Evolutionary conservation across 2,113 vertebrate genomes (phyloP).

Genomic region (Nycticryphes semicollaris): DNA sequence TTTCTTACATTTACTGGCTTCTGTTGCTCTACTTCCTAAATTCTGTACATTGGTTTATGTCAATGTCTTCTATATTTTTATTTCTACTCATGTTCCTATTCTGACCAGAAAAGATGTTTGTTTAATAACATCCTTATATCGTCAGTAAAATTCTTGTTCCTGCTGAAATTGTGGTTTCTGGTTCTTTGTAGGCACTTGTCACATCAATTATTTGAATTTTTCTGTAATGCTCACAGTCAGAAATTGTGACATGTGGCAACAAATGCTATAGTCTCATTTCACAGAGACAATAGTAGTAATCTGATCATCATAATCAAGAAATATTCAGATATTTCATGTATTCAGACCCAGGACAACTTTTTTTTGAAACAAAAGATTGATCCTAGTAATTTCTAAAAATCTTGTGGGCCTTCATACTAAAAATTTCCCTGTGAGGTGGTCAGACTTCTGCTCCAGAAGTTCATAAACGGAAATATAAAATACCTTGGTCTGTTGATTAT

Average conservation of each 20-base stretch:
- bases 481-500: not conserved
- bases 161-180: not conserved
- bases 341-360: not conserved
- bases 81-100: not conserved
- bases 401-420: not conserved
- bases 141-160: not conserved
- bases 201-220: not conserved
- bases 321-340: not conserved
- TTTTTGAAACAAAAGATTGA: not conserved
- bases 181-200: not conserved
- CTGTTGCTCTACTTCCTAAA: not conserved
- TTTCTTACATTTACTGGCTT: not conserved
- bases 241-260: not conserved
- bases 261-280: not conserved
- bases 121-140: not conserved
- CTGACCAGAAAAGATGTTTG: not conserved
- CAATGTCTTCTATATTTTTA: not conserved
- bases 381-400: fast-evolving
- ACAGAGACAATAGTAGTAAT: not conserved
- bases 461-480: not conserved
- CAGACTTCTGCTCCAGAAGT: not conserved
- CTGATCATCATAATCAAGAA: not conserved
- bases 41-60: not conserved
- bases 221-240: not conserved
- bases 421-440: not conserved